Evolutionary conservation across 2,113 vertebrate species (phyloP), one percentile per base, ranked within the genome.

Genomic region (Corydoras sp.): DNA sequence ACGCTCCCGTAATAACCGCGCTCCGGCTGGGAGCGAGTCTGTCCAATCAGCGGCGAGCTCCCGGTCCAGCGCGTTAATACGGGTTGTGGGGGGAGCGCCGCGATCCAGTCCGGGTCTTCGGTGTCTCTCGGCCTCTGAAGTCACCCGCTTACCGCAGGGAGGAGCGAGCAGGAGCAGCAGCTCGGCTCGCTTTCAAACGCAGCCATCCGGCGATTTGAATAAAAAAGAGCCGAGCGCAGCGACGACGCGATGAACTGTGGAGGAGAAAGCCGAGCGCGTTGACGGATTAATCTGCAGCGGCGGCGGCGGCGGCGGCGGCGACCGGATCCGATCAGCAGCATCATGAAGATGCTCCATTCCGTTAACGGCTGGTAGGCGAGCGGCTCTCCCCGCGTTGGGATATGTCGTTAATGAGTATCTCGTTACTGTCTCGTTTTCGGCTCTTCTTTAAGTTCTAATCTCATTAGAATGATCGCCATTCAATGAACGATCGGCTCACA

Each of bases 131-230:
- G 79, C 68, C 86, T 60, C 71, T 76, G 70, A 53, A 85, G 73
- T 81, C 72, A 58, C 72, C 81, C 2, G 55, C 83, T 88, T 89
- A 88, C 89, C 87, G 88, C 88, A 89, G 86, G 87, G 88, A 88
- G 88, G 88, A 90, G 88, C 86, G 31, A 66, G 78, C 82, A 76
- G 84, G 85, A 81, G 2, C 85, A 86, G 86, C n/a, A n/a, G 85
- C 84, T 83, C 32, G 76, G 83, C 50, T 79, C 78, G 86, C 85
- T 81, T 87, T 83, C 82, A 86, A 84, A 86, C 88, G 83, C 78
- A 56, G 74, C 63, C 84, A 62, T 80, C 63, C 30, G 55, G 30
- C 5, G 5, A 73, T 74, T 76, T 77, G 62, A 49, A 24, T 58
- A 50, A 58, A 68, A n/a, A n/a, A n/a, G n/a, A 69, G 65, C 64